A percentile compares a stretch with the other conserved stretches of the same genome.
Evolutionary conservation across 1,140 invertebrate species (phyloP).

Genomic region (Polypedilum vanderplanki): DNA sequence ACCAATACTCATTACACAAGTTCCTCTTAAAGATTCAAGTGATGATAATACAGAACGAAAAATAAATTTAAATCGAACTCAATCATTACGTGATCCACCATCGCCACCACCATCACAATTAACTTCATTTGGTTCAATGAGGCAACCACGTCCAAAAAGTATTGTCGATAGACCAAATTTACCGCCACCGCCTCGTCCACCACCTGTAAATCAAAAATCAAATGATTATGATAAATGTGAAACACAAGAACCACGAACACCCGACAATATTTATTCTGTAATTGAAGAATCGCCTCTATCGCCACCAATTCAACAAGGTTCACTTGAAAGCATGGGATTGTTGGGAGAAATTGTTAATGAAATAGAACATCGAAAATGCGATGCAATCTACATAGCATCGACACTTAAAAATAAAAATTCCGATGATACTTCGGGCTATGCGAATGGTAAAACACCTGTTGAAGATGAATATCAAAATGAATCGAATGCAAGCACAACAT

Average conservation of each 20-base stretch:
- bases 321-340: conserved; percentile 58
- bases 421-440: conserved; percentile 41
- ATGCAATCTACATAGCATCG: conserved; percentile 76
- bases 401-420: conserved; percentile 56
- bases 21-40: conserved; percentile 39
- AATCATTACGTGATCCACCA: conserved; percentile 63
- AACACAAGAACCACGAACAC: conserved; percentile 51
- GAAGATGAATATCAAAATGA: conserved; percentile 45
- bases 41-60: conserved; percentile 44
- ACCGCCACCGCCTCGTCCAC: conserved; percentile 58
- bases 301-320: conserved; percentile 44
- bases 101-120: conserved; percentile 50
- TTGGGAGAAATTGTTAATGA: conserved; percentile 78
- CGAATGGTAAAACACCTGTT: conserved; percentile 36
- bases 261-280: conserved; percentile 78
- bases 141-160: conserved; percentile 64
- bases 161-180: conserved; percentile 55
- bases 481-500: conserved; percentile 52
- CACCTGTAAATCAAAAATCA: conserved; percentile 42
- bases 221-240: conserved; percentile 70
- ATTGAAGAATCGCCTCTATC: conserved; percentile 60
- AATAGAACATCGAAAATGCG: conserved; percentile 74
- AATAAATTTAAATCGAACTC: conserved; percentile 59
- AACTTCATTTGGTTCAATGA: conserved; percentile 74
- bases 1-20: conserved; percentile 53